Conservation (phyloP, 2,797 vertebrate species). For the Myoxocephalus aenaeus region DNA sequence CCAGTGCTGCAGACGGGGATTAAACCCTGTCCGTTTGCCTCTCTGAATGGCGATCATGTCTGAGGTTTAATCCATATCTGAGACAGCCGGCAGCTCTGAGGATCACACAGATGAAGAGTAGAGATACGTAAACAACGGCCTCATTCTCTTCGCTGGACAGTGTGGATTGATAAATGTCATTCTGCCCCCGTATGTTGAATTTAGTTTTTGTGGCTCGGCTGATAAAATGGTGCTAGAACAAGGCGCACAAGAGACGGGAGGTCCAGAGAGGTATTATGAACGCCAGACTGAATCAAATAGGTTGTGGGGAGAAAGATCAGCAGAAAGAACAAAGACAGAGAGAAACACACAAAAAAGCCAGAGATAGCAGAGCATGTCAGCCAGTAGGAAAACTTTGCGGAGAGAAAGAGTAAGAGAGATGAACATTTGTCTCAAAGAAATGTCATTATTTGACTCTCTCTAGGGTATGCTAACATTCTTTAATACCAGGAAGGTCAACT, state of each 20-base stretch:
- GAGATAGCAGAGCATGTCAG: conserved; percentile 5
- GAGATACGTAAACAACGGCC: conserved; percentile 29
- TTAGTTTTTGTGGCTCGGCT: conserved; percentile 25
- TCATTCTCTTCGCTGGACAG: conserved; percentile 26
- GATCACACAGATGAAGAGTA: conserved; percentile 49
- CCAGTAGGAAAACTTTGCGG: neutral
- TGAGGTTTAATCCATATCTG: conserved; percentile 50
- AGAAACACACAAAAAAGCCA: neutral
- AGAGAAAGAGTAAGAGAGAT: neutral
- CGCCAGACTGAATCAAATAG: conserved; percentile 23
- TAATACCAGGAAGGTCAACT: neutral
- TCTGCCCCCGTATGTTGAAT: conserved; percentile 26
- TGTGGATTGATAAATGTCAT: conserved; percentile 34
- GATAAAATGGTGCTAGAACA: conserved; percentile 36
- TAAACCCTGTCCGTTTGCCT: conserved; percentile 38
- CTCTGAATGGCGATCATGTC: conserved; percentile 49
- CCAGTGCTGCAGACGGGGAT: conserved; percentile 40
- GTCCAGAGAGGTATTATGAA: conserved; percentile 33
- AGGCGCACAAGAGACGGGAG: conserved; percentile 1
- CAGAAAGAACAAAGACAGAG: conserved; percentile 18
- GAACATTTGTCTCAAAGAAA: conserved; percentile 8
- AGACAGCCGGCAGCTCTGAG: conserved; percentile 40
- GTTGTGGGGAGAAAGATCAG: conserved; percentile 23
- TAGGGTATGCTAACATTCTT: neutral
- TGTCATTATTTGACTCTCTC: conserved; percentile 13